A percentile compares a stretch with the other conserved stretches of the same genome.
Conservation (phyloP, 2,113 vertebrate species). For the Trichechus manatus region DNA sequence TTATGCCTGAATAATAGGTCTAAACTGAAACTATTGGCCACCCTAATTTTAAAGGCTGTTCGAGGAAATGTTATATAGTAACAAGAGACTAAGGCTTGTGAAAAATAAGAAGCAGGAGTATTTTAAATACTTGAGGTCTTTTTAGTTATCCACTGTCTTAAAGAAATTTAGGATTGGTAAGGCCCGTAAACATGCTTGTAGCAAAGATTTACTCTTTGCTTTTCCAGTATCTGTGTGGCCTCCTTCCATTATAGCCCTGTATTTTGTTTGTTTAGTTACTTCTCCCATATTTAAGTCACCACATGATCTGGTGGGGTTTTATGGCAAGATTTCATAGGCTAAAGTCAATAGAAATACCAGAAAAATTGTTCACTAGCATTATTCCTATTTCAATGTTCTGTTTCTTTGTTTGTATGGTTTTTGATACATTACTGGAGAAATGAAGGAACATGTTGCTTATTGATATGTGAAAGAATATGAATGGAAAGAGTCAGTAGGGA, state of each 20-base stretch:
- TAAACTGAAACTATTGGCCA: accelerated
- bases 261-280: neutral
- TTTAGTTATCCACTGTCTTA: neutral
- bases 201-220: neutral
- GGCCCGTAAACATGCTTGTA: neutral
- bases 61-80: accelerated
- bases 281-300: neutral
- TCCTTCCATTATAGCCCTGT: neutral
- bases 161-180: neutral
- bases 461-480: neutral
- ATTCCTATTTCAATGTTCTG: neutral
- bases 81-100: neutral
- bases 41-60: neutral
- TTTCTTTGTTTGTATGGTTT: neutral
- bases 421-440: neutral
- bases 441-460: neutral
- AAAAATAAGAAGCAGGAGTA: neutral
- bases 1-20: neutral
- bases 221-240: neutral
- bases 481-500: neutral
- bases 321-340: neutral
- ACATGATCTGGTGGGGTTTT: neutral
- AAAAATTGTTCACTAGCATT: neutral
- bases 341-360: neutral
- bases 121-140: neutral